A percentile compares a stretch with the other conserved stretches of the same genome.
Conservation (phyloP, 2,797 vertebrate species). For the Rhinatrema bivittatum region DNA sequence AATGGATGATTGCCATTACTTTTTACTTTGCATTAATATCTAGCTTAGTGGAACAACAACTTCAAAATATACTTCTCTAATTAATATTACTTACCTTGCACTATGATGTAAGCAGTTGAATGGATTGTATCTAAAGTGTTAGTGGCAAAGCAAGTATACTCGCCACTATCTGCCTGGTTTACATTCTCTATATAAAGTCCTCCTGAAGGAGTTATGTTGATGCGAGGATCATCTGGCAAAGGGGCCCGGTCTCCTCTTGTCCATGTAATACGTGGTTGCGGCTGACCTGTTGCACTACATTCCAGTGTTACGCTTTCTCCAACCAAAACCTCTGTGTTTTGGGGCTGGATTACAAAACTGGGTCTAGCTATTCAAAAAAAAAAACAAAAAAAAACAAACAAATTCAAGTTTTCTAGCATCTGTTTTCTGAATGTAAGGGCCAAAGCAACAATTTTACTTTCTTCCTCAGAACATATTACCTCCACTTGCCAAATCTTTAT, state of each 20-base stretch:
- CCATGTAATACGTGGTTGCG: slow-evolving; percentile 84
- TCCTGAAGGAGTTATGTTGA: slow-evolving; percentile 85
- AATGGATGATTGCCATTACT: no score
- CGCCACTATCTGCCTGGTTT: slow-evolving; percentile 75
- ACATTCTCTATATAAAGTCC: slow-evolving; percentile 91
- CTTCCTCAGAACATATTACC: no score
- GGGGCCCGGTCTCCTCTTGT: slow-evolving; percentile 81
- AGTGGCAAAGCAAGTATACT: slow-evolving; percentile 89
- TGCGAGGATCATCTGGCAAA: slow-evolving; percentile 74
- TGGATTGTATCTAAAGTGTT: slow-evolving; percentile 88
- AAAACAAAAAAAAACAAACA: neutral
- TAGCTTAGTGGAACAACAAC: no score
- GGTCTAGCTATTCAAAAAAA: slow-evolving; percentile 69
- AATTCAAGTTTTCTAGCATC: no score
- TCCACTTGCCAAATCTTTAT: no score
- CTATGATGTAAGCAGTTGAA: slow-evolving; percentile 83
- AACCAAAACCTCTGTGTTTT: slow-evolving; percentile 94
- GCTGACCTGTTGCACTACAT: slow-evolving; percentile 90
- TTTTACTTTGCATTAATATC: no score
- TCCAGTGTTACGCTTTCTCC: slow-evolving; percentile 94
- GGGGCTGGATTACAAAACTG: slow-evolving; percentile 94
- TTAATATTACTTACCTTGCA: slow-evolving; percentile 82
- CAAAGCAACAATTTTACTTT: no score
- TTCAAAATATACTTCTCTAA: no score
- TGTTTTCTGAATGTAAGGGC: no score